These are phyloP conservation scores for Pelodiscus sinensis DNA, from an alignment of 2,113 vertebrate species.

Conservation along the genomic window DNA sequence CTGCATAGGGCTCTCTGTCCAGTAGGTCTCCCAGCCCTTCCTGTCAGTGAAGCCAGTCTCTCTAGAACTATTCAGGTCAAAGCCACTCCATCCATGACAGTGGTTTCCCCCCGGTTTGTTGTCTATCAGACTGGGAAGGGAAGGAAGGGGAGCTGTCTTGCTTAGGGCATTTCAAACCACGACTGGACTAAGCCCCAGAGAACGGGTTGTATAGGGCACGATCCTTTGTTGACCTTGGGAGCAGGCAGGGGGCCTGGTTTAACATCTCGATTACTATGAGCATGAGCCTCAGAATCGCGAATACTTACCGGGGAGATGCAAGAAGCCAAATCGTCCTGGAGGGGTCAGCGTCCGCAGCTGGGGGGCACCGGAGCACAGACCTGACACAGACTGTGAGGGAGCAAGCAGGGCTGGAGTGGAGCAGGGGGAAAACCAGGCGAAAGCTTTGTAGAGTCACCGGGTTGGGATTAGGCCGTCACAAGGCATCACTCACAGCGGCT, in stretches of 20 bases:
- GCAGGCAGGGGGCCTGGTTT: background rate
- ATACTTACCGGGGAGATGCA: slow-evolving; percentile 58
- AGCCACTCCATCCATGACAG: background rate
- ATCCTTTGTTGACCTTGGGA: background rate
- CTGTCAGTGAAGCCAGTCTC: background rate
- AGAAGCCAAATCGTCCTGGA: background rate
- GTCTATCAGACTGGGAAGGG: background rate
- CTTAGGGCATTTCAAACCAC: background rate
- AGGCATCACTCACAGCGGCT: slow-evolving; percentile 83
- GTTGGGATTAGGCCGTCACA: slow-evolving; percentile 89
- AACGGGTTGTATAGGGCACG: background rate
- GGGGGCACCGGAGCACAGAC: background rate
- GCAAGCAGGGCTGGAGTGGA: slow-evolving; percentile 8
- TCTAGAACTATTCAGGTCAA: background rate
- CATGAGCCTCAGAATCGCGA: background rate
- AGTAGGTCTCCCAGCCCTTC: background rate
- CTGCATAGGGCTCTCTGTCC: background rate
- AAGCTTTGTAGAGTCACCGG: slow-evolving; percentile 82
- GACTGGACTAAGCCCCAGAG: background rate
- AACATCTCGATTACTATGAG: rapidly evolving
- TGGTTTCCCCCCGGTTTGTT: background rate
- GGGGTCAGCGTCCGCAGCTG: background rate
- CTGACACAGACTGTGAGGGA: background rate
- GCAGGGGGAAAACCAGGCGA: background rate
- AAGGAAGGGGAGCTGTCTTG: background rate